Evolutionary conservation across 2,113 vertebrate genomes (phyloP), one percentile per base, ranked within the genome.

Genomic region (Varanus komodoensis): DNA sequence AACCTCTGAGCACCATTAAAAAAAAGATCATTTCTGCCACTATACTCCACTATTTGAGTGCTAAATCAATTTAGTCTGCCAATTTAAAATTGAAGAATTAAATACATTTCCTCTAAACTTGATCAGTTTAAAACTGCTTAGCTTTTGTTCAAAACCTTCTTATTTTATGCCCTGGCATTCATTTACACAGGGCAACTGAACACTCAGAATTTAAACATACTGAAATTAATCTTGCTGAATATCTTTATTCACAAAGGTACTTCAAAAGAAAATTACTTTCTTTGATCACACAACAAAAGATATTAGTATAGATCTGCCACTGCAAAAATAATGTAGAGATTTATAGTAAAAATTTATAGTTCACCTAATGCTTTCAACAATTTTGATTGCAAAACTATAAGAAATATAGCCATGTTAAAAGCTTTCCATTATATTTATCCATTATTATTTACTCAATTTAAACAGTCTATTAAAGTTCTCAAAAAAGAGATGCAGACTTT

Each of bases 371-470:
- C 50, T 87, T 78, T 93, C n/a, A 85, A 44, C 15, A 79, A 85
- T 12, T 17, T 71, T 25, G 32, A 85, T 14, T 38, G 21, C n/a
- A 69, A 25, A 79, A 32, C 12, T 67, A 21, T 38, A 68, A 52
- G 12, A 69, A 74, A 83, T 32, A 82, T 23, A 54, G 52, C 11
- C 34, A 50, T 67, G 48, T 64, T 48, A 23, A 25, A 78, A 32
- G 64, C 5, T 44, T 38, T 82, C 48, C 23, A 82, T 88, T 64
- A 32, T 14, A 79, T 67, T 78, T 71, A 71, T 44, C 38, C 38
- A 9, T 34, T 11, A 9, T 7, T 11, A n/a, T 71, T 3, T 91
- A 93, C 29, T 89, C 34, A 93, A 94, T 94, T 91, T 94, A 94
- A 87, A 64, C 27, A 93, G 38, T 74, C 8, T 79, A 17, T 69